These are phyloP conservation scores for Lamellibrachia luymesi DNA, from an alignment of 1,140 invertebrate species.

Conservation along the genomic window DNA sequence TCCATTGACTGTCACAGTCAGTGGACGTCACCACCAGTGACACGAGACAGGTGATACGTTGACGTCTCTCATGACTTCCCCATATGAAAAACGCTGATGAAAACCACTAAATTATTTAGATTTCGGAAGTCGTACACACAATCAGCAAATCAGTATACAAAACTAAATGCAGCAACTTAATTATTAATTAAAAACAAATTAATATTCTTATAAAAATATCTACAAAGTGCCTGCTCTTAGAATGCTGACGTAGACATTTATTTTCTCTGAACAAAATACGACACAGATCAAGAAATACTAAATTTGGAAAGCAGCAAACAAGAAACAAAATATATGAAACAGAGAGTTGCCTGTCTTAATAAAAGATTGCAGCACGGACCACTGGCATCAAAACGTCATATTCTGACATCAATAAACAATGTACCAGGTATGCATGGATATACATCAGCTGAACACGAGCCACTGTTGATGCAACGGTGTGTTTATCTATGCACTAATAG, in stretches of 20 bases:
- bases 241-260: neutral
- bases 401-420: neutral
- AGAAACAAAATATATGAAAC: neutral
- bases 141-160: neutral
- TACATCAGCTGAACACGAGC: neutral
- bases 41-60: neutral
- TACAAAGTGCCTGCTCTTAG: neutral
- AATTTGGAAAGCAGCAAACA: neutral
- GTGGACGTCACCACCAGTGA: neutral
- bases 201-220: neutral
- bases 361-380: neutral
- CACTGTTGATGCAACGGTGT: neutral
- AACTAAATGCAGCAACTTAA: neutral
- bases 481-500: neutral
- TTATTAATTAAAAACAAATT: neutral
- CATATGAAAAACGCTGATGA: neutral
- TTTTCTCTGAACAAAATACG: neutral
- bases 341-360: neutral
- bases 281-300: neutral
- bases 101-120: neutral
- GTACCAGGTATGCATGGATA: neutral
- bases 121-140: neutral
- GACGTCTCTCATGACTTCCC: no score
- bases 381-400: neutral
- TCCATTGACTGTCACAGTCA: neutral